Base-by-base conservation (phyloP, 1,140 invertebrate genomes). In the Zaprionus ghesquierei region DNA sequence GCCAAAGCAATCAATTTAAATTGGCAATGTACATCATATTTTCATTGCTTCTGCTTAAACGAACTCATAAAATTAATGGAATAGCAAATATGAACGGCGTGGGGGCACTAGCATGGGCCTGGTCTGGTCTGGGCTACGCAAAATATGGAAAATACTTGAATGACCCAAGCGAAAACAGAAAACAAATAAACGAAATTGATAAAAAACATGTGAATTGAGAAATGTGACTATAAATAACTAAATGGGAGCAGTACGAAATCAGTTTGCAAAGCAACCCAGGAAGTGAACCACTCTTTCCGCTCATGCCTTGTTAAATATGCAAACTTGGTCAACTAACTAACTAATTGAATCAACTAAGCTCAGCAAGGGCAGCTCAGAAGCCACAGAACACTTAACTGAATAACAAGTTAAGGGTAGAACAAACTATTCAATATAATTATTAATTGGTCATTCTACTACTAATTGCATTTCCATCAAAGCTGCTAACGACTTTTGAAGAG, bases 1-100 rank as follows among this genome's bases (percentile, higher is more conserved):
- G 58, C 46, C 51, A 68, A 71, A 68, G 82, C 79, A 82, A 87
- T 82, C 69, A 89, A 87, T 69, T 79, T 71, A 74, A 87, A 87
- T 86, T 70, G 75, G 69, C 44, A 77, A 71, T 89, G 82, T 89
- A 65, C 79, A 89, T 79, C 72, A 75, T 72, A 65, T 82, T 87
- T 82, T 82, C 70, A 89, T 89, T 82, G 82, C 79, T 87, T 87
- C 84, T 87, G 79, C 75, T 89, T 89, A 87, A 87, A 82, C 82
- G 82, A 79, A 89, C 79, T 70, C 75, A 70, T 79, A 69, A 81
- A 82, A 76, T 81, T 58, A 69, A 76, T 55, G 56, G 54, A 62
- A 70, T 56, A 85, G 69, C 59, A 79, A 68, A 56, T 25, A 55
- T 20, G 38, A 8, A 29, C 13, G 33, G 23, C 12, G 10, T 23